Base-by-base conservation (phyloP, 2,797 vertebrate species). In the Myioborus melanocephalus region DNA sequence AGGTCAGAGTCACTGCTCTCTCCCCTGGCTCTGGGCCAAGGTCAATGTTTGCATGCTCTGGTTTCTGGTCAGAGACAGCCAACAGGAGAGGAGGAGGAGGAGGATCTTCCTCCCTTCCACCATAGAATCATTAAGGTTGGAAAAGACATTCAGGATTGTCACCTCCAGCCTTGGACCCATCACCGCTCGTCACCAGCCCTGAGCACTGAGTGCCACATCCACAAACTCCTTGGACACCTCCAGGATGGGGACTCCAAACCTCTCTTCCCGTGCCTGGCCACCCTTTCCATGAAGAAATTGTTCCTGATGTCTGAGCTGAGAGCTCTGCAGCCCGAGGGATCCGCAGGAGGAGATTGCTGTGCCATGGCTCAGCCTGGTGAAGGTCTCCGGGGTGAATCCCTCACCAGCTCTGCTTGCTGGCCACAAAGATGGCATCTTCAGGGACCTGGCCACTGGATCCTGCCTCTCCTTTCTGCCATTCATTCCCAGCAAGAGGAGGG, bases 281-380 rank as follows among this genome's bases (percentile, higher is more conserved):
- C 50, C 24, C 18, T 83, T 50, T 41, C 44, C 44, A 32, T 14
- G 57, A 2, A 57, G 65, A 24, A 59, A 47, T 46, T 53, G 37
- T 12, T 71, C 22, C 52, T 41, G 24, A 8, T 20, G 21, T 89
- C 39, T 16, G 27, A 3, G 19, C 70, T 8, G 10, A 7, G 57
- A 81, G 20, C 37, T 66, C 28, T n/a, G 41, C 73, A 91, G 83
- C 64, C 60, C 0, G 1, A 56, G 64, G 55, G 32, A 52, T 37
- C 19, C 0, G 0, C 59, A 14, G 43, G 57, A 34, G 14, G 34
- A 53, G 22, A 16, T 0, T 1, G n/a, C 56, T 0, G 0, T 57
- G 60, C 63, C 23, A 0, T 0, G 4, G 41, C 43, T 16, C 1
- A 8, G 30, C 14, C 46, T 21, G 41, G 22, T 22, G 61, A 77